Evolutionary conservation across 2,113 vertebrate genomes (phyloP).

Genomic region (Asarcornis scutulata): DNA sequence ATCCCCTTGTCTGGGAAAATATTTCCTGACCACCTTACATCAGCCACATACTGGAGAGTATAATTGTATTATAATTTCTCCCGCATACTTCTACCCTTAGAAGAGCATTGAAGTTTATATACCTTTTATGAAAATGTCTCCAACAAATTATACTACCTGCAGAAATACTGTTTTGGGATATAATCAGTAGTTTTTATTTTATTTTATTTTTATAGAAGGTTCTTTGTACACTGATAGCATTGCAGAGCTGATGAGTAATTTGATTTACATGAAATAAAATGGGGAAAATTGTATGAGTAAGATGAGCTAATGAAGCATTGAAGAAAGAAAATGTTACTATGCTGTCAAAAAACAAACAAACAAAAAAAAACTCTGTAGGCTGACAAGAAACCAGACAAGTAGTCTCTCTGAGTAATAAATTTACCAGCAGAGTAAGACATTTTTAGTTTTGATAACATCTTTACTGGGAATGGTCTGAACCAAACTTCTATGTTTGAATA

Average conservation of each 20-base stretch:
- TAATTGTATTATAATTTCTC: constrained; percentile 1
- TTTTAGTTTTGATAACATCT: constrained; percentile 40
- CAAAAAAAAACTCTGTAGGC: constrained; percentile 16
- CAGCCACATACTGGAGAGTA: not conserved
- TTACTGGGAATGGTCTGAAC: not conserved
- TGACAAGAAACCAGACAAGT: constrained; percentile 63
- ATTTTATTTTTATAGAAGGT: not conserved
- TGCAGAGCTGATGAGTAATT: constrained; percentile 51
- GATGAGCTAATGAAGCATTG: constrained; percentile 56
- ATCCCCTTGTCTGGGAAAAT: not conserved
- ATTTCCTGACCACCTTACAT: not conserved
- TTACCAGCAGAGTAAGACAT: constrained; percentile 45
- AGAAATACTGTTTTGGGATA: not conserved
- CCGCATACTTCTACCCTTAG: not conserved
- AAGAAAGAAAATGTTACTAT: constrained; percentile 59
- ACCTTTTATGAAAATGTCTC: not conserved
- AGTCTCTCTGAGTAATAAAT: constrained; percentile 49
- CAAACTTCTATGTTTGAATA: not conserved
- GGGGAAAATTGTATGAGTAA: constrained; percentile 61
- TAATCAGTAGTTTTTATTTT: not conserved
- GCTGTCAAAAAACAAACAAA: constrained; percentile 30
- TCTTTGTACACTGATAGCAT: constrained; percentile 34
- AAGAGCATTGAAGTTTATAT: not conserved
- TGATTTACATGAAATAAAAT: constrained; percentile 62
- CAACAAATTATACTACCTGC: not conserved